Conservation (phyloP, 2,113 vertebrate species). For the Poeciliopsis turrubarensis region DNA sequence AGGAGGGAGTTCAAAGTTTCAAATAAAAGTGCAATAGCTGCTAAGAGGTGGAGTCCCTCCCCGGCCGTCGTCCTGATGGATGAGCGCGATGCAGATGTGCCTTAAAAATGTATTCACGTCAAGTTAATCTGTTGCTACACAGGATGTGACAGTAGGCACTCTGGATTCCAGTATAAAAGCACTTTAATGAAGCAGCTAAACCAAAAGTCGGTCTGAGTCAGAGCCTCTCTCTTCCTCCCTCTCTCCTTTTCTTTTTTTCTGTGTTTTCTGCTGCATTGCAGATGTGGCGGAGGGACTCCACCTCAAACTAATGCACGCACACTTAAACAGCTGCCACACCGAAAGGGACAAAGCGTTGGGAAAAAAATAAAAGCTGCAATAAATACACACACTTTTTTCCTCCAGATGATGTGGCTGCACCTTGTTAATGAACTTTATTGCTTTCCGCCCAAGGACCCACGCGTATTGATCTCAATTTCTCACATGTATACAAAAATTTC, state of each 20-base stretch:
- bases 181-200: conserved; percentile 4
- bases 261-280: conserved; percentile 84
- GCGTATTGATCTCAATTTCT: conserved; percentile 68
- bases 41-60: conserved; percentile 55
- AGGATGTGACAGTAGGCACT: conserved; percentile 12
- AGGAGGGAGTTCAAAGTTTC: conserved; percentile 23
- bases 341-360: conserved; percentile 45
- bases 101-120: background rate
- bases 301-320: conserved; percentile 70
- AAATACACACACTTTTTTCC: conserved; percentile 50
- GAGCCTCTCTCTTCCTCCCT: conserved; percentile 54
- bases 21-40: conserved; percentile 31
- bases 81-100: conserved; percentile 67
- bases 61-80: conserved; percentile 28
- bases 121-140: conserved; percentile 15
- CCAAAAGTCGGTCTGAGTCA: conserved; percentile 35
- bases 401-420: conserved; percentile 60
- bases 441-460: conserved; percentile 66
- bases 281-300: conserved; percentile 80
- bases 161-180: conserved; percentile 22
- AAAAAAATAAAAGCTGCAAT: conserved; percentile 57
- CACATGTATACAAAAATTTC: conserved; percentile 47
- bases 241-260: conserved; percentile 59
- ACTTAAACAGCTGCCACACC: conserved; percentile 35
- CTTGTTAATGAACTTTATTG: conserved; percentile 75